Evolutionary conservation across 2,113 vertebrate species (phyloP), one percentile per base, ranked within the genome.

Genomic region (Prionailurus bengalensis): DNA sequence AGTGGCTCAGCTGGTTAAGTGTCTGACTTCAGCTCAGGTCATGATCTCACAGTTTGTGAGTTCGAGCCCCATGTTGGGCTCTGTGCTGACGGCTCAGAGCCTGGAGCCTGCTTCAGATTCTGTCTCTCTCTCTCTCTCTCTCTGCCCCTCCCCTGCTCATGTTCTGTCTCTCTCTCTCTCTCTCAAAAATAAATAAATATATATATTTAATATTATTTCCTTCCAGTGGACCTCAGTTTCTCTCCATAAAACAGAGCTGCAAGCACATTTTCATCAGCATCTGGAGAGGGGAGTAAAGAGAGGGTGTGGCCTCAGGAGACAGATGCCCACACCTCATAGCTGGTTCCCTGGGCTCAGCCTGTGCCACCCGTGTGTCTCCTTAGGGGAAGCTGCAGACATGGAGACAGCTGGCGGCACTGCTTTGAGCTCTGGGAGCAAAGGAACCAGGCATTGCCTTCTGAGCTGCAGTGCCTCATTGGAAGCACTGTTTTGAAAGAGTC

Each of bases 391-490:
- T n/a, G 29, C 1, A 3, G 55, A 36, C 25, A 0, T 5, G 17
- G 68, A 17, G 21, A 65, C 58, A 23, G 58, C 21, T 9, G 21
- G 58, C 8, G 21, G 21, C 58, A 61, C 58, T 36, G 4, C n/a
- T 10, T 36, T 4, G 0, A 33, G 53, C 21, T 65, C 78, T 14
- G 17, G 45, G 81, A 31, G 63, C 33, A 19, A 19, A 88, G 39
- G 51, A 33, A 3, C 25, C 45, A 13, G 31, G 39, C 9, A 0
- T 1, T 31, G 39, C 29, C 31, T 51, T 51, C 27, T 3, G 1
- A 29, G 39, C 25, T 66, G 21, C 21, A 19, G 61, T 53, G 42
- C 70, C 61, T 11, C 9, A 0, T 19, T 27, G 17, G 42, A 71
- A 23, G 29, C 42, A 3, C 2, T 5, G 78, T 42, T 4, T 6